Conservation (phyloP, 2,888 invertebrate genomes). For the Agrotis clavis region DNA sequence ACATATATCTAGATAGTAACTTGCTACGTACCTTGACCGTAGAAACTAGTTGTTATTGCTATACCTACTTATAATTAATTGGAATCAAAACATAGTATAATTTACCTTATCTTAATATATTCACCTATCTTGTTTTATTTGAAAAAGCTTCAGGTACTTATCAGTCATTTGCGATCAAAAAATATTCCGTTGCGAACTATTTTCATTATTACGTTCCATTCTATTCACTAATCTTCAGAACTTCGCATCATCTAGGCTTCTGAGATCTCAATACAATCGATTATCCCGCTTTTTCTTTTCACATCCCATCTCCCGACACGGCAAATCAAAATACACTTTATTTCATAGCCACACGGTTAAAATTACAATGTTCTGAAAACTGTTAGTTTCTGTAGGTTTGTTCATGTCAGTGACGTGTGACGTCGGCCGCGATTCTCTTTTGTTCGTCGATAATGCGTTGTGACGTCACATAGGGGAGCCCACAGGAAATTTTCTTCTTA, state of each 20-base stretch:
- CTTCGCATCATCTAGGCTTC: slow-evolving; percentile 31
- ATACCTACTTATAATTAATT: no score
- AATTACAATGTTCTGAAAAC: not conserved
- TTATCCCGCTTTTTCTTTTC: slow-evolving; percentile 65
- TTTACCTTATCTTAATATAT: no score
- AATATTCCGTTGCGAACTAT: not conserved
- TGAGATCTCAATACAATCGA: slow-evolving; percentile 72
- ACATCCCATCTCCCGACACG: not conserved
- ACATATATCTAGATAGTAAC: no score
- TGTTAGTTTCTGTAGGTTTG: slow-evolving; percentile 42
- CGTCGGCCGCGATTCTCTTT: slow-evolving; percentile 80
- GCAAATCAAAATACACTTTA: slow-evolving; percentile 7
- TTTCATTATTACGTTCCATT: not conserved
- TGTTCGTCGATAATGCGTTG: slow-evolving; percentile 76
- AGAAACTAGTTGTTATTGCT: no score
- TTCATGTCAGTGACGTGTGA: slow-evolving; percentile 77
- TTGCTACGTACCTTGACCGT: no score
- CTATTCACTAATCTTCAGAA: slow-evolving; percentile 5
- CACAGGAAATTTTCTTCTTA: slow-evolving; percentile 57
- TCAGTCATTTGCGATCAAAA: not conserved
- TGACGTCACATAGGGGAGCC: slow-evolving; percentile 69
- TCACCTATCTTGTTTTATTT: no score
- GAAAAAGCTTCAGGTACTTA: no score
- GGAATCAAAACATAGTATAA: no score
- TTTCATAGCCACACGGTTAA: not conserved